phyloP scores from a whole-genome alignment of 2,113 vertebrate genomes.

The Illadopsis cleaveri region DNA sequence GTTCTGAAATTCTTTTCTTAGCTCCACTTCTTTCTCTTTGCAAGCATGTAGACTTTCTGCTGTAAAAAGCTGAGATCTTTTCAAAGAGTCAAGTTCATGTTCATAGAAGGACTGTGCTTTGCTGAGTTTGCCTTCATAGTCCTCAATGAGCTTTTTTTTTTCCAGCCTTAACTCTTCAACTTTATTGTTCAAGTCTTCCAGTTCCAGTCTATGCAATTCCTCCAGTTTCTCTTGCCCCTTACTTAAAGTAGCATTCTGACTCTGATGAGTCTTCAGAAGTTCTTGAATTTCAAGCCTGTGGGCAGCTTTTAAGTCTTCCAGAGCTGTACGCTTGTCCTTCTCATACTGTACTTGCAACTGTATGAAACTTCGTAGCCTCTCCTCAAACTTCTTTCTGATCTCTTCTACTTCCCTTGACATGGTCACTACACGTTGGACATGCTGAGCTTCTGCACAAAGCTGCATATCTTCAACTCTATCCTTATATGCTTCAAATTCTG shows the following conservation, averaged over 20 bases:
- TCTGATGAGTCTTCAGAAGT: slow-evolving; percentile 89
- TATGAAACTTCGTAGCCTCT: slow-evolving; percentile 88
- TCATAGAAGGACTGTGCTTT: slow-evolving; percentile 98
- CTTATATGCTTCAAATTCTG: slow-evolving; percentile 95
- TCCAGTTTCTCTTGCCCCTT: slow-evolving; percentile 91
- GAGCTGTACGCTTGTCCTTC: slow-evolving; percentile 87
- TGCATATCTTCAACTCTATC: slow-evolving; percentile 96
- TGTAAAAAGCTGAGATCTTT: slow-evolving; percentile 94
- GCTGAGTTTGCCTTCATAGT: slow-evolving; percentile 92
- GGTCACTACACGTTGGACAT: slow-evolving; percentile 93
- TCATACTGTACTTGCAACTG: slow-evolving; percentile 90
- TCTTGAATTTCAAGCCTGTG: slow-evolving; percentile 93
- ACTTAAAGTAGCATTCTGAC: slow-evolving; percentile 84
- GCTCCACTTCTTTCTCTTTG: slow-evolving; percentile 93
- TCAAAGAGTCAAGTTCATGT: slow-evolving; percentile 94
- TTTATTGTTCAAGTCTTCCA: slow-evolving; percentile 85
- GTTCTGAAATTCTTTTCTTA: slow-evolving; percentile 92
- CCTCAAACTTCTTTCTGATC: slow-evolving; percentile 94
- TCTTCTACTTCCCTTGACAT: slow-evolving; percentile 99
- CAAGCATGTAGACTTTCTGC: slow-evolving; percentile 92
- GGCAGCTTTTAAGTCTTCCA: slow-evolving; percentile 86
- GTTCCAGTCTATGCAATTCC: slow-evolving; percentile 86
- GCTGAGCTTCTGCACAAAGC: slow-evolving; percentile 95
- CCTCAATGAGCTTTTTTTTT: slow-evolving; percentile 91
- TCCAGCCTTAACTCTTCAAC: slow-evolving; percentile 90